Percentiles rank a stretch among this genome's conserved stretches.
phyloP scores from a whole-genome alignment of 1,140 invertebrate species.

The Aphelenchoides besseyi region DNA sequence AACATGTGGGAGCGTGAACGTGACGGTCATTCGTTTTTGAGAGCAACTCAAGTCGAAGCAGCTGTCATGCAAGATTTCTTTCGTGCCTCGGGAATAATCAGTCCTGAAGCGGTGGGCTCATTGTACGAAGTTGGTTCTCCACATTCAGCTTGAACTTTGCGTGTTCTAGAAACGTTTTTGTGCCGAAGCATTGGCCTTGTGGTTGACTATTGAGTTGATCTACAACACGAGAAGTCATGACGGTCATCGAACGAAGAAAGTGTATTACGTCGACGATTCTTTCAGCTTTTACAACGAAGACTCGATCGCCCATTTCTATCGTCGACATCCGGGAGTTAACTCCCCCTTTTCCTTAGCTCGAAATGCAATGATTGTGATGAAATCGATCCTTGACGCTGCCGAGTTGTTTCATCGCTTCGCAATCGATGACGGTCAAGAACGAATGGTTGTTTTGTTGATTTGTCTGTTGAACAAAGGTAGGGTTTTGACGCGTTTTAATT shows the following conservation, averaged over 20 bases:
- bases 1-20: not conserved
- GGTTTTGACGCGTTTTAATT: not conserved
- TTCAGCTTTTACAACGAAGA: not conserved
- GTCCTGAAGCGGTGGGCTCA: not conserved
- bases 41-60: not conserved
- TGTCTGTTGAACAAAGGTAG: conserved; percentile 10
- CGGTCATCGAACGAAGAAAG: conserved; percentile 4
- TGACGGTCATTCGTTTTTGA: not conserved
- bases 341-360: not conserved
- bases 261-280: conserved; percentile 1
- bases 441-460: not conserved
- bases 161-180: not conserved
- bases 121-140: not conserved
- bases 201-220: not conserved
- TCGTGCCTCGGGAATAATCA: not conserved
- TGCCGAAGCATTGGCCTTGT: not conserved
- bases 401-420: conserved; percentile 1
- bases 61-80: not conserved
- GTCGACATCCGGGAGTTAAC: not conserved
- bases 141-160: not conserved
- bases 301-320: not conserved
- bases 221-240: not conserved
- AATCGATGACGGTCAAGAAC: not conserved
- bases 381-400: not conserved
- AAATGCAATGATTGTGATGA: not conserved